These are phyloP conservation scores for Deroplatys truncata DNA, from an alignment of 2,888 invertebrate species.

Conservation along the genomic window DNA sequence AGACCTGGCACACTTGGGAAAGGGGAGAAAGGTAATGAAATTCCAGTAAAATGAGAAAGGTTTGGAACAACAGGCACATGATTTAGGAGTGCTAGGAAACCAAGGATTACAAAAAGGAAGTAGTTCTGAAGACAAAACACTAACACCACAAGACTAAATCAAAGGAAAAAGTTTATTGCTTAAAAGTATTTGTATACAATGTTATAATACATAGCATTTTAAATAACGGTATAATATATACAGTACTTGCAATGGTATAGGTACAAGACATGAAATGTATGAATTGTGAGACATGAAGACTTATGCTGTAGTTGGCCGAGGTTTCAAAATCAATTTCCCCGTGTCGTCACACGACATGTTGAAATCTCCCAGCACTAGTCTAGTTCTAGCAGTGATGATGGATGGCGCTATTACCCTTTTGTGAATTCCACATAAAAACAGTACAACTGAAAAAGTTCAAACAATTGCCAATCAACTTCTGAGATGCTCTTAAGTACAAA, in stretches of 20 bases:
- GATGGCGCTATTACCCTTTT: slow-evolving; percentile 94
- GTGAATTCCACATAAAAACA: slow-evolving; percentile 91
- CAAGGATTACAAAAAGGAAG: neutral
- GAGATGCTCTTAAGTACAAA: neutral
- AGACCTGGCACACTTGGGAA: neutral
- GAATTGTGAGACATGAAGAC: neutral
- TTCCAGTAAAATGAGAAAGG: neutral
- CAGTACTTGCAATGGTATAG: neutral
- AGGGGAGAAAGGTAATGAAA: neutral
- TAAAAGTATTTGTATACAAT: neutral
- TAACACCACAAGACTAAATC: neutral
- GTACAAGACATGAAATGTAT: neutral
- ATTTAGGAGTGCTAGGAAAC: neutral
- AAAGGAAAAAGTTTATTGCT: neutral
- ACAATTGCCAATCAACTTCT: neutral
- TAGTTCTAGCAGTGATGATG: slow-evolving; percentile 87
- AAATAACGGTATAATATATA: neutral
- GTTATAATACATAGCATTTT: neutral
- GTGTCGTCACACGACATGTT: slow-evolving; percentile 99
- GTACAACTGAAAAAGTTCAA: slow-evolving; percentile 58
- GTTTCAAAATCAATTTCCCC: slow-evolving; percentile 90
- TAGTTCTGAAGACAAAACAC: neutral
- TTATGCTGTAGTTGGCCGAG: slow-evolving; percentile 57
- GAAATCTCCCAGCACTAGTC: slow-evolving; percentile 87
- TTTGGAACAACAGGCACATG: neutral